phyloP scores from a whole-genome alignment of 2,797 vertebrate genomes.

The Sebastes diaconus region DNA sequence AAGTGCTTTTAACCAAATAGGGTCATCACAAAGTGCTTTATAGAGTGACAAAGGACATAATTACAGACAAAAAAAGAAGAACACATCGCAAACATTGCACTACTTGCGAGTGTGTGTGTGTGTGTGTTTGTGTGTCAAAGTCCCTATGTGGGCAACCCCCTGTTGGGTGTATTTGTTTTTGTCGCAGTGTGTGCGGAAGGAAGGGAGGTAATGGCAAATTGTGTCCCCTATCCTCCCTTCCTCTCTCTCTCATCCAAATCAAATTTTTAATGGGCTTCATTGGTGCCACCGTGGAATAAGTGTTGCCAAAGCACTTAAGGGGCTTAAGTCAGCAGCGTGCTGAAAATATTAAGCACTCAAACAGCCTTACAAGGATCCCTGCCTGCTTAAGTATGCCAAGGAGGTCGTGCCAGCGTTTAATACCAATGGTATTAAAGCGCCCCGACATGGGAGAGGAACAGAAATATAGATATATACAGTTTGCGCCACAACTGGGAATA shows the following conservation, averaged over 20 bases:
- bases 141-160: slow-evolving; percentile 62
- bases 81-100: slow-evolving; percentile 44
- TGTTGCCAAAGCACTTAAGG: slow-evolving; percentile 88
- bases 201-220: slow-evolving; percentile 67
- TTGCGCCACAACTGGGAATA: slow-evolving; percentile 39
- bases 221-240: slow-evolving; percentile 54
- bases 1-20: slow-evolving; percentile 69
- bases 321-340: slow-evolving; percentile 83
- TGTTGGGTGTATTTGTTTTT: slow-evolving; percentile 73
- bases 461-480: slow-evolving; percentile 67
- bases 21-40: slow-evolving; percentile 56
- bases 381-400: slow-evolving; percentile 78
- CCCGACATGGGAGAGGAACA: slow-evolving; percentile 58
- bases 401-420: slow-evolving; percentile 77
- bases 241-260: slow-evolving; percentile 77
- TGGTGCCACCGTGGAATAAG: slow-evolving; percentile 84
- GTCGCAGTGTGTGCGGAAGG: slow-evolving; percentile 59
- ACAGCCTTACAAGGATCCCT: slow-evolving; percentile 78
- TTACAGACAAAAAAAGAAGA: slow-evolving; percentile 61
- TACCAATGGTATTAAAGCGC: slow-evolving; percentile 73
- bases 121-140: slow-evolving; percentile 23
- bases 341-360: slow-evolving; percentile 83
- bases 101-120: slow-evolving; percentile 5
- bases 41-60: slow-evolving; percentile 58
- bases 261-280: slow-evolving; percentile 84